These are phyloP conservation scores for Oscheius sp. DNA, from an alignment of 2,888 invertebrate species.

Conservation along the genomic window DNA sequence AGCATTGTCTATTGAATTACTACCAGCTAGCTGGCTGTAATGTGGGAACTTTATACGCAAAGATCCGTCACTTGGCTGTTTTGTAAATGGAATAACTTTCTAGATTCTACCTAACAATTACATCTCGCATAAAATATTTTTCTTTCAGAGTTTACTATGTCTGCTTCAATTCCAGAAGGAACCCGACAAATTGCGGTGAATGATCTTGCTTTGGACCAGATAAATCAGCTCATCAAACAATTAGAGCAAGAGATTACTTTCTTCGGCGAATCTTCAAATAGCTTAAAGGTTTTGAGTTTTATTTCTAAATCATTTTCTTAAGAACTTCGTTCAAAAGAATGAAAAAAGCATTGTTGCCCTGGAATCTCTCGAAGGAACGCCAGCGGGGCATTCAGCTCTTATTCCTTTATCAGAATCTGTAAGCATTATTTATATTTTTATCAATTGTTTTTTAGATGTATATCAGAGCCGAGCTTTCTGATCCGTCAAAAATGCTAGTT, in stretches of 20 bases:
- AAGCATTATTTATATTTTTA: not conserved
- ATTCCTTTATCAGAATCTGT: slow-evolving; percentile 93
- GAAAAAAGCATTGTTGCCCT: slow-evolving; percentile 80
- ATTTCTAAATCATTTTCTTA: slow-evolving; percentile 9
- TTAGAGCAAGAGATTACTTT: slow-evolving; percentile 72
- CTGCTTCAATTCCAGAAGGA: not conserved
- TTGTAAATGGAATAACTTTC: too few relatives aligned
- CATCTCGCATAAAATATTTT: not conserved
- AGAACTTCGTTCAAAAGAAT: slow-evolving; percentile 78
- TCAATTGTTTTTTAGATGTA: slow-evolving; percentile 83
- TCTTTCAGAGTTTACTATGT: not conserved
- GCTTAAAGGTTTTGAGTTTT: slow-evolving; percentile 77
- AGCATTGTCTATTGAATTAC: too few relatives aligned
- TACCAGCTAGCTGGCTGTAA: too few relatives aligned
- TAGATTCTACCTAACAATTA: not conserved
- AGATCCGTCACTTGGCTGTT: too few relatives aligned
- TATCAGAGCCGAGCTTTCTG: slow-evolving; percentile 86
- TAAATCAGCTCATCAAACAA: slow-evolving; percentile 54
- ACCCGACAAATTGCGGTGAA: slow-evolving; percentile 6
- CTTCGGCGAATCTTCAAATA: slow-evolving; percentile 88
- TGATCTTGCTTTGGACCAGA: slow-evolving; percentile 57
- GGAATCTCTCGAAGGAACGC: slow-evolving; percentile 33
- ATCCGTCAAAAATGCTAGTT: slow-evolving; percentile 86
- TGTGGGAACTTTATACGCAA: too few relatives aligned
- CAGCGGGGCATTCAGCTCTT: slow-evolving; percentile 74